These are phyloP conservation scores for Petromus typicus DNA, from an alignment of 2,113 vertebrate species.

Conservation along the genomic window DNA sequence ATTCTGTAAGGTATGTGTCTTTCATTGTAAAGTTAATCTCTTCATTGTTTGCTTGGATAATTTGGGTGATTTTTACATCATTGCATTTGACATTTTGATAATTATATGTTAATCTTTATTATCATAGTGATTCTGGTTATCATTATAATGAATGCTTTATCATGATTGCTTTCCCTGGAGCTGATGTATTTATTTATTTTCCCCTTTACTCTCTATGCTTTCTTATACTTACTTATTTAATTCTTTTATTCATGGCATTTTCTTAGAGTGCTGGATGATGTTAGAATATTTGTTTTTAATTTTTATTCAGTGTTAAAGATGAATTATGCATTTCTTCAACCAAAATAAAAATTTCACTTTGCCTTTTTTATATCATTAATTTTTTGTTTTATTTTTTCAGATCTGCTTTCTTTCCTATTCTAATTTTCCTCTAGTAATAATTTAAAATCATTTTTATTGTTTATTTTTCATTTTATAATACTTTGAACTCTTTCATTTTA, in stretches of 20 bases:
- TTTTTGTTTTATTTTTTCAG: background rate
- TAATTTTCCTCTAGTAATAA: background rate
- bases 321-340: background rate
- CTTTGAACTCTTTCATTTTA: background rate
- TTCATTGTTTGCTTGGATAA: background rate
- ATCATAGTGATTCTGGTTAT: background rate
- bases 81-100: background rate
- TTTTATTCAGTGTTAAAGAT: constrained; percentile 3
- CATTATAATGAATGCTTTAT: background rate
- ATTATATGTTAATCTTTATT: background rate
- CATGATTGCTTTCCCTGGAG: background rate
- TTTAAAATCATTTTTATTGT: background rate
- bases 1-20: background rate
- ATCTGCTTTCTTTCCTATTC: background rate
- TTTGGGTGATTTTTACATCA: background rate
- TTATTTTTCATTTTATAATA: background rate
- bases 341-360: background rate
- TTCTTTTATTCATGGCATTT: background rate
- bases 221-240: background rate
- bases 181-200: background rate
- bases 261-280: background rate
- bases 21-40: background rate
- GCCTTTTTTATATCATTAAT: background rate
- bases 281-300: background rate
- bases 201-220: background rate